phyloP scores from a whole-genome alignment of 2,113 vertebrate species.

The Aldabrachelys gigantea region DNA sequence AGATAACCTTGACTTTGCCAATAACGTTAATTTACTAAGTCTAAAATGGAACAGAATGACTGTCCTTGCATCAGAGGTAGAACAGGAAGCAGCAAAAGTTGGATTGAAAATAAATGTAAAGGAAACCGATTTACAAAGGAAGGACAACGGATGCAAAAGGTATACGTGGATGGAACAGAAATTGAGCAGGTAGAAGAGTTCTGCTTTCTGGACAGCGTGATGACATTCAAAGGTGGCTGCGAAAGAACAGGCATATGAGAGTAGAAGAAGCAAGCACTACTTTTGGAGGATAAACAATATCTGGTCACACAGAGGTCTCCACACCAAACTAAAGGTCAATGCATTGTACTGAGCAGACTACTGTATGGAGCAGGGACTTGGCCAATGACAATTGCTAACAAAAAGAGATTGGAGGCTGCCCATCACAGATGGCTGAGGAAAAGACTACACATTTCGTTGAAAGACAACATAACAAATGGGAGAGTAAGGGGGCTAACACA shows the following conservation, averaged over 20 bases:
- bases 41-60: too few relatives aligned
- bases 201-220: too few relatives aligned
- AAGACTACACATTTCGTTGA: background rate
- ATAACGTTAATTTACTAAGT: too few relatives aligned
- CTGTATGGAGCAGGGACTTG: background rate
- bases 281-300: background rate
- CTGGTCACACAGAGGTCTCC: background rate
- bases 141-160: too few relatives aligned
- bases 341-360: background rate
- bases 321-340: background rate
- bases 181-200: too few relatives aligned
- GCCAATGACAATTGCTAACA: background rate
- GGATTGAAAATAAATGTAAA: too few relatives aligned
- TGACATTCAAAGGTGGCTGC: too few relatives aligned
- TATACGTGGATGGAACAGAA: too few relatives aligned
- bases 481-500: background rate
- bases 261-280: background rate
- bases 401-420: background rate
- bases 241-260: background rate
- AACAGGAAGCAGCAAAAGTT: too few relatives aligned
- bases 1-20: too few relatives aligned
- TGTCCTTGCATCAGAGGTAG: too few relatives aligned
- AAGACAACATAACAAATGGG: background rate
- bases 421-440: background rate
- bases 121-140: too few relatives aligned